Percentiles rank a stretch among this genome's conserved stretches.
These are phyloP conservation scores for Lagocephalus sceleratus DNA, from an alignment of 2,797 vertebrate genomes.

Conservation along the genomic window DNA sequence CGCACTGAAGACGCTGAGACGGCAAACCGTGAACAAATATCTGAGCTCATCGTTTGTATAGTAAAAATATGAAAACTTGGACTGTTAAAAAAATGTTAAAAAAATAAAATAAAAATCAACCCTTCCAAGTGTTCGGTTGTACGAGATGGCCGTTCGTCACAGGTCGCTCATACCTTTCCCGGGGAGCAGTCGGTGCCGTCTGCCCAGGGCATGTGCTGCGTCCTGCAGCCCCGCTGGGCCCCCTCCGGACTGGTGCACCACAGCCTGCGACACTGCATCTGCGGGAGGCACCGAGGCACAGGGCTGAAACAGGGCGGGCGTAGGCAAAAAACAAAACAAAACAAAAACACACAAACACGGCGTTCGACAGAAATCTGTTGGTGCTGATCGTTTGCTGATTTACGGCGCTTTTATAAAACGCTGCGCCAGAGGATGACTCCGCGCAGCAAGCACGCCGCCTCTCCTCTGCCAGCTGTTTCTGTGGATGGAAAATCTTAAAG, in stretches of 20 bases:
- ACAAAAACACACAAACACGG: too few species aligned
- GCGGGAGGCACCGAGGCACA: constrained; percentile 24
- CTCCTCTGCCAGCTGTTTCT: background rate
- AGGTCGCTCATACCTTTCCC: constrained; percentile 83
- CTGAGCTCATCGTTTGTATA: constrained; percentile 15
- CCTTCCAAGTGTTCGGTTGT: too few species aligned
- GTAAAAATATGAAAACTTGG: background rate
- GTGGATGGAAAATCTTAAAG: too few species aligned
- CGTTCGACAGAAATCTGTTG: too few species aligned
- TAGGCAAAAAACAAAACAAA: background rate
- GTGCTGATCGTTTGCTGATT: too few species aligned
- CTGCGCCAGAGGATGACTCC: constrained; percentile 4
- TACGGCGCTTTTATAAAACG: constrained; percentile 7
- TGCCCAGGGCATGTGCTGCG: constrained; percentile 98
- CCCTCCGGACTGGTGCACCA: constrained; percentile 95
- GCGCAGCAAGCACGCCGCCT: constrained; percentile 4
- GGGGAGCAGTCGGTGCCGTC: constrained; percentile 93
- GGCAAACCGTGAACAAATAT: constrained; percentile 49
- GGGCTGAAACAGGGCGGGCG: background rate
- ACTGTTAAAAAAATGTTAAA: constrained; percentile 3
- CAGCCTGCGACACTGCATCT: constrained; percentile 94
- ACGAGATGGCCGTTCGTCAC: too few species aligned
- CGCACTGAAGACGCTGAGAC: constrained; percentile 39
- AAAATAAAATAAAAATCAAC: background rate
- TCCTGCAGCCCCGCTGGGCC: constrained; percentile 90